These are phyloP conservation scores for Lordiphosa andalusiaca DNA, from an alignment of 2,888 invertebrate genomes.

Conservation along the genomic window DNA sequence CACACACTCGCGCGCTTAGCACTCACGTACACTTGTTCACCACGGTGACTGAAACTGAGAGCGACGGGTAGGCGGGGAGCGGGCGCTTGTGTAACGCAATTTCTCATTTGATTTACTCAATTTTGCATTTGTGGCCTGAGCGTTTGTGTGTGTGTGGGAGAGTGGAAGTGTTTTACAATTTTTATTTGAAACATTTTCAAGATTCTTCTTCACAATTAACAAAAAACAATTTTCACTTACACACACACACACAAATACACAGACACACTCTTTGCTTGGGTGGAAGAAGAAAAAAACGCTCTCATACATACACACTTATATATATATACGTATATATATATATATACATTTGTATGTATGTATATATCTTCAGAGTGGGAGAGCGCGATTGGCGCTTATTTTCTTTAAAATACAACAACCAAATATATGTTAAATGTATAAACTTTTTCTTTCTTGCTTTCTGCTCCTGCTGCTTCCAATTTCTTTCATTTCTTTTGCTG, in stretches of 20 bases:
- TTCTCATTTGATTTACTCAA: conserved; percentile 39
- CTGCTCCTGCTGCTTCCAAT: conserved; percentile 42
- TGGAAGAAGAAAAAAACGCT: conserved; percentile 9
- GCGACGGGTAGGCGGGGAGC: conserved; percentile 25
- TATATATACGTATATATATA: conserved; percentile 7
- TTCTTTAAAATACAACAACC: conserved; percentile 7
- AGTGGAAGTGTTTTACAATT: conserved; percentile 29
- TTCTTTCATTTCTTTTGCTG: conserved; percentile 62
- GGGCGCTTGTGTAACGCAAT: conserved; percentile 69
- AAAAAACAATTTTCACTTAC: conserved; percentile 21
- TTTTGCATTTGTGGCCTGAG: conserved; percentile 12
- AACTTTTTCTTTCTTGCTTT: conserved; percentile 35
- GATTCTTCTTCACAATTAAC: conserved; percentile 10
- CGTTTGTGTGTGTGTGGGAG: conserved; percentile 5
- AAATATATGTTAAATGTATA: conserved; percentile 28
- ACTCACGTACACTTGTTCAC: conserved; percentile 39
- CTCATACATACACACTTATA: conserved; percentile 10
- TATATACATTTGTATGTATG: conserved; percentile 22
- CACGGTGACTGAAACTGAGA: conserved; percentile 15
- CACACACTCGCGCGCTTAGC: conserved; percentile 13
- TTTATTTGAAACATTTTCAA: conserved; percentile 16
- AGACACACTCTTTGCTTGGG: conserved; percentile 10
- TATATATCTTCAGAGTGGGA: conserved; percentile 14
- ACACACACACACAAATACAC: conserved; percentile 8
- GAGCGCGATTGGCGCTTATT: conserved; percentile 12